A percentile compares a stretch with the other conserved stretches of the same genome.
phyloP scores from a whole-genome alignment of 2,113 vertebrate species.

The Xenopus borealis region DNA sequence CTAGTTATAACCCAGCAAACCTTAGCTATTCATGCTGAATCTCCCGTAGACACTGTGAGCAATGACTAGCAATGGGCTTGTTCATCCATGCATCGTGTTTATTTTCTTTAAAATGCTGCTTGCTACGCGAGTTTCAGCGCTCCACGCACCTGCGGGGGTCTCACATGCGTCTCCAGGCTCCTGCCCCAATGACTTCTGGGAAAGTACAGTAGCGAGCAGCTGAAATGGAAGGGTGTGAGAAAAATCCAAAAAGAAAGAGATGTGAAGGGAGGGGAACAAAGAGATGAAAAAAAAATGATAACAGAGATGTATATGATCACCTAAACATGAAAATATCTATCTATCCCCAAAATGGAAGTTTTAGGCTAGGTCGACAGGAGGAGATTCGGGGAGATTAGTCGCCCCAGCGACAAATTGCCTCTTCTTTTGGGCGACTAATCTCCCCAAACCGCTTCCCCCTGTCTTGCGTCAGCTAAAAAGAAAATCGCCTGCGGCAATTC shows the following conservation, averaged over 20 bases:
- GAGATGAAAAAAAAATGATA: constrained; percentile 29
- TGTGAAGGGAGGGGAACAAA: constrained; percentile 32
- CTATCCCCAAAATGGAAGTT: too few species aligned
- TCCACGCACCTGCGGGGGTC: constrained; percentile 71
- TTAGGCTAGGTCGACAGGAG: too few species aligned
- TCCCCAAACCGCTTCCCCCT: too few species aligned
- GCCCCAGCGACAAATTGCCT: too few species aligned
- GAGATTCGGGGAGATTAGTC: too few species aligned
- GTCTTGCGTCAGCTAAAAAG: too few species aligned
- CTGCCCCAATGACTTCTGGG: constrained; percentile 87
- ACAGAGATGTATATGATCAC: neutral
- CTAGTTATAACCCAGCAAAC: too few species aligned
- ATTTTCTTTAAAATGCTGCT: constrained; percentile 35
- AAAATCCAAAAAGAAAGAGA: constrained; percentile 51
- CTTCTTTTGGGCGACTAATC: too few species aligned
- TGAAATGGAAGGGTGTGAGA: constrained; percentile 52
- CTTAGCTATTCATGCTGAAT: too few species aligned
- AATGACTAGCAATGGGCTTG: neutral
- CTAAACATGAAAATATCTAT: neutral
- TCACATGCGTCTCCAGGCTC: constrained; percentile 82
- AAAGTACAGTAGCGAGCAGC: constrained; percentile 91
- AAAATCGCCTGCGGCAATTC: too few species aligned
- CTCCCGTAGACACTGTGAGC: too few species aligned
- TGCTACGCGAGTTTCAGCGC: neutral
- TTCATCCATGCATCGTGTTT: constrained; percentile 2